Evolutionary conservation across 2,797 vertebrate genomes (phyloP).

Genomic region (Manis crassicaudata): DNA sequence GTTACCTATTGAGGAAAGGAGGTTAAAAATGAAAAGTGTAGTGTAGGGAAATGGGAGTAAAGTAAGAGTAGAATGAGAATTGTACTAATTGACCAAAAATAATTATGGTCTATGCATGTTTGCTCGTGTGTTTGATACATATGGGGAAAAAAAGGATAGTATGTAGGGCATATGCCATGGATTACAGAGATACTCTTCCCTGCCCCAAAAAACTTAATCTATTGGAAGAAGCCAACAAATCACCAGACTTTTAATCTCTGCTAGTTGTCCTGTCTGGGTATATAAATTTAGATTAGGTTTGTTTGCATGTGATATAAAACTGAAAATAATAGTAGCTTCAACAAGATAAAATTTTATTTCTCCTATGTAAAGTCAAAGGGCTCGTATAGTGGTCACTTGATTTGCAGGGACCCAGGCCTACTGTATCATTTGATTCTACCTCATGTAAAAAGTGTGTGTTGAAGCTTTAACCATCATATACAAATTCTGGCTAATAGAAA

Average conservation of each 20-base stretch:
- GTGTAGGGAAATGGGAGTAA: constrained; percentile 17
- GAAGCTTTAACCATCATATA: not conserved
- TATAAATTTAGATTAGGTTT: constrained; percentile 19
- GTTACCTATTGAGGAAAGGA: constrained; percentile 3
- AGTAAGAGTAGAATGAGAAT: not conserved
- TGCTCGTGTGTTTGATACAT: not conserved
- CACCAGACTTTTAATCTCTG: not conserved
- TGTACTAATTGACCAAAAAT: not conserved
- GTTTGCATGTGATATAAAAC: not conserved
- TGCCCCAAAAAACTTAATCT: not conserved
- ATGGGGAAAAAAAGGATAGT: not conserved
- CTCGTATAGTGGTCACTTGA: not conserved
- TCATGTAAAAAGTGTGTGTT: not conserved
- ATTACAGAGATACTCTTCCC: not conserved
- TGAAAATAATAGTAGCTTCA: not conserved
- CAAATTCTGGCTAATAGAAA: not conserved
- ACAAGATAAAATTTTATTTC: constrained; percentile 6
- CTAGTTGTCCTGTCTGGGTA: not conserved
- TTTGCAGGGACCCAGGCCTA: not conserved
- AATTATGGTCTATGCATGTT: not conserved
- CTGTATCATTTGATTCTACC: constrained; percentile 3
- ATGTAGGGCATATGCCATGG: not conserved
- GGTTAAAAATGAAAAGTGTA: constrained; percentile 24
- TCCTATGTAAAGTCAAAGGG: not conserved
- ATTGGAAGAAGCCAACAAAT: not conserved